Evolutionary conservation across 2,113 vertebrate species (phyloP).

Genomic region (Anolis sagrei): DNA sequence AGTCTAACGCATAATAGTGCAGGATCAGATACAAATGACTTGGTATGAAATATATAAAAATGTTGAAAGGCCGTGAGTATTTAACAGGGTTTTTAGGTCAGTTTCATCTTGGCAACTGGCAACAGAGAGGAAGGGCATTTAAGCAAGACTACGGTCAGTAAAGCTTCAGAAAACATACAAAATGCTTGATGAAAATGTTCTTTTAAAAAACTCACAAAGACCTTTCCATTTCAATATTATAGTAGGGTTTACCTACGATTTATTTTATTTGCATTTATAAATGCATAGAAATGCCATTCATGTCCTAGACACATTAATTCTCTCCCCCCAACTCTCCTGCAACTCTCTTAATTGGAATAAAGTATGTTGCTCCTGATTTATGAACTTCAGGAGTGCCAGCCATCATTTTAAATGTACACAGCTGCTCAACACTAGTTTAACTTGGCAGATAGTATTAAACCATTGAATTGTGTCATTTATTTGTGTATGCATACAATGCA

Average conservation of each 20-base stretch:
- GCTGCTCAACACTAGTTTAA: slow-evolving; percentile 81
- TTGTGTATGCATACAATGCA: slow-evolving; percentile 80
- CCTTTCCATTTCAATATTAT: slow-evolving; percentile 13
- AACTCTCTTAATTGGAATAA: slow-evolving; percentile 80
- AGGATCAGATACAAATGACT: not conserved
- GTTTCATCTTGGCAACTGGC: slow-evolving; percentile 2
- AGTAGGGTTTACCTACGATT: slow-evolving; percentile 52
- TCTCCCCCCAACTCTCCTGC: slow-evolving; percentile 65
- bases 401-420: slow-evolving; percentile 82
- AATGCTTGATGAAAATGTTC: slow-evolving; percentile 28
- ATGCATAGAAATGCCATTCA: slow-evolving; percentile 70
- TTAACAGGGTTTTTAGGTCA: slow-evolving; percentile 8
- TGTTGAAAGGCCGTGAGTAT: not conserved
- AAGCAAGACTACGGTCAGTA: slow-evolving; percentile 35
- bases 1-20: not conserved
- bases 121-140: slow-evolving; percentile 8
- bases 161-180: slow-evolving; percentile 30
- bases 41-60: not conserved
- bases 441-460: slow-evolving; percentile 82
- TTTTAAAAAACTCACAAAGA: not conserved
- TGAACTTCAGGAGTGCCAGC: slow-evolving; percentile 77
- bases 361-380: slow-evolving; percentile 80
- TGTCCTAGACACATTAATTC: slow-evolving; percentile 76
- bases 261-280: slow-evolving; percentile 63
- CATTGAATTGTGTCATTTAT: slow-evolving; percentile 84